A percentile compares a stretch with the other conserved stretches of the same genome.
Conservation (phyloP, 2,888 invertebrate species). For the Hirtodrosophila duncani region DNA sequence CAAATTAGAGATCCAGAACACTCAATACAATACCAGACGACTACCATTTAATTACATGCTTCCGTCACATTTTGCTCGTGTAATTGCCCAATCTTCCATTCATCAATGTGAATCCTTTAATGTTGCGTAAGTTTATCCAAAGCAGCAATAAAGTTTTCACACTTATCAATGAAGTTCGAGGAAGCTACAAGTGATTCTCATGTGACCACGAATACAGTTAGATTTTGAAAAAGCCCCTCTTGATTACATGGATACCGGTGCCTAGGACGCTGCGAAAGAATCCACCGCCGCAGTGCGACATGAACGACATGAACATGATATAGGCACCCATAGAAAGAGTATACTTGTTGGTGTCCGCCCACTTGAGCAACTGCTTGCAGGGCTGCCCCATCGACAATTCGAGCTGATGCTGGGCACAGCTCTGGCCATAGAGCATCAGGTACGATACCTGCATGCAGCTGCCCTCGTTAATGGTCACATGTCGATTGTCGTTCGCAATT, state of each 20-base stretch:
- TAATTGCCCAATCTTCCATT: no score
- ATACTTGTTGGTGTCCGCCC: constrained; percentile 82
- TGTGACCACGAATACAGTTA: constrained; percentile 8
- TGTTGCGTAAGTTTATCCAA: no score
- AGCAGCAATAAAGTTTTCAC: no score
- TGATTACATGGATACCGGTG: constrained; percentile 20
- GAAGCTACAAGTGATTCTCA: no score
- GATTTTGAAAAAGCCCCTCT: constrained; percentile 27
- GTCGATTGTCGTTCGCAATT: constrained; percentile 73
- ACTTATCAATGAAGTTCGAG: no score
- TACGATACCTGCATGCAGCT: constrained; percentile 46
- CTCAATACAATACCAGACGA: no score
- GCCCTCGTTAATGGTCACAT: constrained; percentile 29
- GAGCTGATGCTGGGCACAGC: constrained; percentile 79
- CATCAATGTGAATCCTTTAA: no score
- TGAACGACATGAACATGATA: constrained; percentile 79
- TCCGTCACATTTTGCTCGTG: no score
- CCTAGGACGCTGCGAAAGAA: constrained; percentile 22
- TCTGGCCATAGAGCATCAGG: constrained; percentile 48
- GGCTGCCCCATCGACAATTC: constrained; percentile 1
- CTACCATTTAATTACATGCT: no score
- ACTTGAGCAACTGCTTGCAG: constrained; percentile 54
- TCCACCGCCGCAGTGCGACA: constrained; percentile 11
- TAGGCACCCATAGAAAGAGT: constrained; percentile 83
- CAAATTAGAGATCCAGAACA: no score